Percentiles rank a stretch among this genome's conserved stretches.
Conservation (phyloP, 2,797 vertebrate species). For the Cottoperca gobio region DNA sequence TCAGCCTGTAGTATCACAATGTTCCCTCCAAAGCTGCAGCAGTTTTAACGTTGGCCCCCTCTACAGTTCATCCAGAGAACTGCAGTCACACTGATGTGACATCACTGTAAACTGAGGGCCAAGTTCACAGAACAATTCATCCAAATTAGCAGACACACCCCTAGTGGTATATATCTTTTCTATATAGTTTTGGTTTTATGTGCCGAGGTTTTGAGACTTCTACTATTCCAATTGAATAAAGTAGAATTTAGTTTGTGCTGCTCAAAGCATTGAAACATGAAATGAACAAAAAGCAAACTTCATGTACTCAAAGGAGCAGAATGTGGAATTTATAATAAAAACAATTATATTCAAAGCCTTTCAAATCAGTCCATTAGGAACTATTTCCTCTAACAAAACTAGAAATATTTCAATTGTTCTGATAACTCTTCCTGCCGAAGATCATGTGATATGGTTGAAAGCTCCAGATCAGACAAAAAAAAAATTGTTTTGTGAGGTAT, state of each 20-base stretch:
- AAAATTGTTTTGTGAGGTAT: not conserved
- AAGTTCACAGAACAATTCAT: not conserved
- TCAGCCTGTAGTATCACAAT: constrained; percentile 29
- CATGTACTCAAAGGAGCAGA: not conserved
- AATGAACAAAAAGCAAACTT: not conserved
- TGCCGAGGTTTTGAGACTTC: not conserved
- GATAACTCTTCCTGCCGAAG: not conserved
- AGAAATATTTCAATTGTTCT: not conserved
- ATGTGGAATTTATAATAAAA: no score
- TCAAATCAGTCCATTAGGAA: no score
- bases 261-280: not conserved
- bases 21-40: constrained; percentile 16
- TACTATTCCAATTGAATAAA: not conserved
- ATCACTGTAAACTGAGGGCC: not conserved
- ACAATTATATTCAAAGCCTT: no score
- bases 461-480: not conserved
- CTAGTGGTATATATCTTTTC: not conserved
- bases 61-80: constrained; percentile 38
- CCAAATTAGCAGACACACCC: not conserved
- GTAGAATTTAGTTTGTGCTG: not conserved
- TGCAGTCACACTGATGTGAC: constrained; percentile 16
- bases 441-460: not conserved
- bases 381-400: no score
- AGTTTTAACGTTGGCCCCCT: constrained; percentile 38
- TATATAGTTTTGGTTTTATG: not conserved